Evolutionary conservation across 2,888 invertebrate species (phyloP).

Genomic region (Ennomos fuscantarius): DNA sequence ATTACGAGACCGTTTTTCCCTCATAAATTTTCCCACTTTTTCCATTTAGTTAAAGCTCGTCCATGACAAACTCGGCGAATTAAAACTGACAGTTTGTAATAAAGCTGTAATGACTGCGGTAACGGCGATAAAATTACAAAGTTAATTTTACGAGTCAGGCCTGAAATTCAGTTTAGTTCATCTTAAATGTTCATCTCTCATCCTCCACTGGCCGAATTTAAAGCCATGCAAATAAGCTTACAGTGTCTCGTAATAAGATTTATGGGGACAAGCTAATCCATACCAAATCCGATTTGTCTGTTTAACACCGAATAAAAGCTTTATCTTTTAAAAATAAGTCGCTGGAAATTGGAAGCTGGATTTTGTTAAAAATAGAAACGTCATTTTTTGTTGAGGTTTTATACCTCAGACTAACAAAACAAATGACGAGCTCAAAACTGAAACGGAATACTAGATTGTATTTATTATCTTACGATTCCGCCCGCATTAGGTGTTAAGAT

Average conservation of each 20-base stretch:
- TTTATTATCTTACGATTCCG: too few relatives aligned
- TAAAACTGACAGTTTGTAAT: slow-evolving; percentile 18
- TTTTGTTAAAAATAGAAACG: slow-evolving; percentile 17
- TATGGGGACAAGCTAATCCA: slow-evolving; percentile 63
- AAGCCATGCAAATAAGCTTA: slow-evolving; percentile 57
- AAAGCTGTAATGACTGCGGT: slow-evolving; percentile 19
- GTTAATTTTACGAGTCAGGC: slow-evolving; percentile 20
- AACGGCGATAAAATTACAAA: slow-evolving; percentile 25
- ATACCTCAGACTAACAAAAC: too few relatives aligned
- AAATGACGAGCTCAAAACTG: too few relatives aligned
- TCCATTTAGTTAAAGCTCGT: slow-evolving; percentile 19
- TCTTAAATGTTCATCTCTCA: slow-evolving; percentile 33
- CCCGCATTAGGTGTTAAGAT: too few relatives aligned
- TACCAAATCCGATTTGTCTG: slow-evolving; percentile 63
- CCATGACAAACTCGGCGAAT: slow-evolving; percentile 16
- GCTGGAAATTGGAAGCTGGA: slow-evolving; percentile 32
- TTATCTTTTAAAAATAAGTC: slow-evolving; percentile 48
- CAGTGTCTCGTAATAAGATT: slow-evolving; percentile 58
- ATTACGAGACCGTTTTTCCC: too few relatives aligned
- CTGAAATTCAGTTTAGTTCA: slow-evolving; percentile 34
- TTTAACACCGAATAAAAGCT: slow-evolving; percentile 57
- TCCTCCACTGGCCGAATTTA: slow-evolving; percentile 42
- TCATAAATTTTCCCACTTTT: background rate
- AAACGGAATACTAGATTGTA: too few relatives aligned
- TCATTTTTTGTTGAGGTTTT: slow-evolving; percentile 6